phyloP scores from a whole-genome alignment of 1,140 invertebrate species.

The Lerema accius region DNA sequence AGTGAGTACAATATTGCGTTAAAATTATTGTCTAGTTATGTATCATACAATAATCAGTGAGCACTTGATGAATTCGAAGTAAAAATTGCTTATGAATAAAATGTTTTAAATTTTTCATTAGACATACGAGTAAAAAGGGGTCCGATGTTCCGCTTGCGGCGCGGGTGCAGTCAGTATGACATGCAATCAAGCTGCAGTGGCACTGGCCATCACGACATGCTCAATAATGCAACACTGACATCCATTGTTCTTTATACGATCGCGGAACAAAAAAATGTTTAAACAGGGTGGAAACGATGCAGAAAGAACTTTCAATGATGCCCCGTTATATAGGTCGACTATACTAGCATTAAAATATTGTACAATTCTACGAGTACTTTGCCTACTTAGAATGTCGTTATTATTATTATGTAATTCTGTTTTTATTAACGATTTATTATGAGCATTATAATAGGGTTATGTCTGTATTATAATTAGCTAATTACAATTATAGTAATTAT shows the following conservation, averaged over 20 bases:
- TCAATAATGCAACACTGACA: constrained; percentile 71
- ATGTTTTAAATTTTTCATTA: constrained; percentile 24
- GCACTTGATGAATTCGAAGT: constrained; percentile 19
- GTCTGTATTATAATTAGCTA: no score
- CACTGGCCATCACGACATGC: constrained; percentile 53
- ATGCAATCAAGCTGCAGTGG: constrained; percentile 64
- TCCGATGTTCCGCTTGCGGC: constrained; percentile 69
- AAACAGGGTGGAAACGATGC: constrained; percentile 3
- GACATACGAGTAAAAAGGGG: constrained; percentile 41
- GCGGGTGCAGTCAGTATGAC: constrained; percentile 41
- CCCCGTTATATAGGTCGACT: background rate
- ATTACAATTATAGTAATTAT: no score
- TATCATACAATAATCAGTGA: no score
- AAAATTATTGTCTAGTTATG: no score
- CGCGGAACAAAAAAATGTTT: constrained; percentile 19
- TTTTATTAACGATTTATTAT: no score
- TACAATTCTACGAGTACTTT: background rate
- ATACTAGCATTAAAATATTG: background rate
- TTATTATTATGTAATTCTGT: no score
- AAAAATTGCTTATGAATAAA: constrained; percentile 40
- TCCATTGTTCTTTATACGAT: constrained; percentile 43
- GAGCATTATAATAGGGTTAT: no score
- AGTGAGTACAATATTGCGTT: no score
- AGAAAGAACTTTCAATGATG: background rate
- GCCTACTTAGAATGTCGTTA: no score